Evolutionary conservation across 2,113 vertebrate genomes (phyloP).

Genomic region (Nicator chloris): DNA sequence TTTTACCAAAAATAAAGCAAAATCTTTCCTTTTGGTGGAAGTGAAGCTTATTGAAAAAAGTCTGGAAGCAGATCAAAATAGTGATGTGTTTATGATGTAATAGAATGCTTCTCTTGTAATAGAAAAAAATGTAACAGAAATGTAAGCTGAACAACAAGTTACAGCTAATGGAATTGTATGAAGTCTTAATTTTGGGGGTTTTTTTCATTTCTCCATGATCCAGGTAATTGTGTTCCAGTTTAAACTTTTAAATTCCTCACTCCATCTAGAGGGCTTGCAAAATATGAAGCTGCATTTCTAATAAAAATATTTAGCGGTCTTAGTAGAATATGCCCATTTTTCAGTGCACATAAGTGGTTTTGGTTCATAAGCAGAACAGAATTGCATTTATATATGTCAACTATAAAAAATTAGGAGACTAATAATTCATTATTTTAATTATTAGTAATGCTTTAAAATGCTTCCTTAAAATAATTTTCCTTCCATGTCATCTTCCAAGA

Average conservation of each 20-base stretch:
- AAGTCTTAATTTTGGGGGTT: background rate
- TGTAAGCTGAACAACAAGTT: background rate
- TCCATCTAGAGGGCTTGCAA: background rate
- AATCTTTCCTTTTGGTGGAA: background rate
- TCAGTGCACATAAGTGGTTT: background rate
- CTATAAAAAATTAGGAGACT: background rate
- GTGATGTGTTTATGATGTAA: background rate
- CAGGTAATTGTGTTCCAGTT: background rate
- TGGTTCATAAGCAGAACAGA: background rate
- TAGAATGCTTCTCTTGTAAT: background rate
- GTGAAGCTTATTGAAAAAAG: background rate
- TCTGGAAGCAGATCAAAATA: background rate
- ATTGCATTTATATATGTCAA: background rate
- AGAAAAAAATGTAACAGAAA: background rate
- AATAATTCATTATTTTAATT: background rate
- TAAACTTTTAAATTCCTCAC: background rate
- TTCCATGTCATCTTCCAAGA: background rate
- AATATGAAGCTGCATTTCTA: background rate
- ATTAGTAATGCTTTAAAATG: background rate
- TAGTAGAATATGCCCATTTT: background rate
- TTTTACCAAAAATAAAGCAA: background rate
- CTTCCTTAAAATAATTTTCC: background rate
- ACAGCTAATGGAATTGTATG: background rate
- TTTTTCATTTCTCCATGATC: background rate
- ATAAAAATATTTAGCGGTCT: background rate